Conservation (phyloP, 1,140 invertebrate genomes). For the Brachionus koreanus region DNA sequence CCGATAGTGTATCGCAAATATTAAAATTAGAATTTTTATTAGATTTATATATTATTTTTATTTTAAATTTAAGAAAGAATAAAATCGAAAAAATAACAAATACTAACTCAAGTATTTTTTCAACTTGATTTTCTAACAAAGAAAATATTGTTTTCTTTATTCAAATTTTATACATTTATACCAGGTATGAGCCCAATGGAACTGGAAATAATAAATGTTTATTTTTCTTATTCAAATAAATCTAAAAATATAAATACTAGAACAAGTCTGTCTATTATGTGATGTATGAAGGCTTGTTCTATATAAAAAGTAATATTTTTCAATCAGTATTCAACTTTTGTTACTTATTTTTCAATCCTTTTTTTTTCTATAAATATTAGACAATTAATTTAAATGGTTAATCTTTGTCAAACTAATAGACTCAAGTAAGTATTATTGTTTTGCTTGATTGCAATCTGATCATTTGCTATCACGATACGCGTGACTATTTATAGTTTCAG, state of each 20-base stretch:
- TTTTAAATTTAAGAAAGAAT: not conserved
- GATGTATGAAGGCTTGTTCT: not conserved
- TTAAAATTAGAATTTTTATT: conserved; percentile 18
- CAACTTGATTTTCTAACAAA: not conserved
- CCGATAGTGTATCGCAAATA: not conserved
- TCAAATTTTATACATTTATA: not conserved
- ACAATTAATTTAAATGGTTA: not conserved
- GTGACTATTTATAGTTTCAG: too few relatives aligned
- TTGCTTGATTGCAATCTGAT: too few relatives aligned
- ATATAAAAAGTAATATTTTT: not conserved
- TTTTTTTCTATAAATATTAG: not conserved
- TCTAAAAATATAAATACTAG: conserved; percentile 15
- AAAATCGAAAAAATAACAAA: not conserved
- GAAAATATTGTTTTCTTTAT: not conserved
- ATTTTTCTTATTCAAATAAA: conserved; percentile 32
- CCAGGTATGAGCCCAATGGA: not conserved
- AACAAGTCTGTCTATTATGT: not conserved
- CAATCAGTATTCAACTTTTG: not conserved
- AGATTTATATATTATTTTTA: not conserved
- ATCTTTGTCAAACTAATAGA: too few relatives aligned
- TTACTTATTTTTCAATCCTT: not conserved
- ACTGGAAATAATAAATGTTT: conserved; percentile 27
- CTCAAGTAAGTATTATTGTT: too few relatives aligned
- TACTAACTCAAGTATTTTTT: not conserved
- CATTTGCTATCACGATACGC: too few relatives aligned